Evolutionary conservation across 2,113 vertebrate genomes (phyloP).

Genomic region (Hippolais icterina): DNA sequence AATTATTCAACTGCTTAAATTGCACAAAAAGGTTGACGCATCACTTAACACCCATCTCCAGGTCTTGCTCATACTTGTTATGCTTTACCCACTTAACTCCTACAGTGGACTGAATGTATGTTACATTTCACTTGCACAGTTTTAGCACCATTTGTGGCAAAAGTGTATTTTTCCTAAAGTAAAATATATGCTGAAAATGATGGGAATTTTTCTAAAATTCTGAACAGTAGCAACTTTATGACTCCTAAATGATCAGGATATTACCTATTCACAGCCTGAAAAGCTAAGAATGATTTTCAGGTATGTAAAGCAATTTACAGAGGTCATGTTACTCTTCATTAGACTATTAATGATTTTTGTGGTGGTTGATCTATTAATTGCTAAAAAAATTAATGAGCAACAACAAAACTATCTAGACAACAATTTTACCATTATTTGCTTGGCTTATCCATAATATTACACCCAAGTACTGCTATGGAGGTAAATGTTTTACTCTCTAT

Average conservation of each 20-base stretch:
- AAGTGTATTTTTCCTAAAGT: accelerated
- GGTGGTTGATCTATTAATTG: neutral
- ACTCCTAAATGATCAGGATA: neutral
- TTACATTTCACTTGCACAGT: neutral
- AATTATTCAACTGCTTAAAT: neutral
- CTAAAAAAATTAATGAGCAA: neutral
- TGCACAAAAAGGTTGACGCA: neutral
- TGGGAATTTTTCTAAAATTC: neutral
- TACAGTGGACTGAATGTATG: accelerated
- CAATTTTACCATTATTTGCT: neutral
- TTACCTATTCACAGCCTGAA: neutral
- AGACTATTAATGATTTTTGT: neutral
- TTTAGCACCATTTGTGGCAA: neutral
- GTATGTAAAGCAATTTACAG: neutral
- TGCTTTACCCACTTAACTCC: neutral
- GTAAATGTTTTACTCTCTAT: accelerated
- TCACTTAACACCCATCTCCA: neutral
- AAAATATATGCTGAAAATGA: neutral
- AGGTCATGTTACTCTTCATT: neutral
- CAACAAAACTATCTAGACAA: neutral
- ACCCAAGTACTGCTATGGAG: neutral
- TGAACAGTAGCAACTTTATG: neutral
- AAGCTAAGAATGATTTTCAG: neutral
- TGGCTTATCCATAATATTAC: neutral
- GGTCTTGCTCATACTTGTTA: neutral